A percentile compares a stretch with the other conserved stretches of the same genome.
Conservation (phyloP, 23 tunicate genomes). For the Ciona savignyi region DNA sequence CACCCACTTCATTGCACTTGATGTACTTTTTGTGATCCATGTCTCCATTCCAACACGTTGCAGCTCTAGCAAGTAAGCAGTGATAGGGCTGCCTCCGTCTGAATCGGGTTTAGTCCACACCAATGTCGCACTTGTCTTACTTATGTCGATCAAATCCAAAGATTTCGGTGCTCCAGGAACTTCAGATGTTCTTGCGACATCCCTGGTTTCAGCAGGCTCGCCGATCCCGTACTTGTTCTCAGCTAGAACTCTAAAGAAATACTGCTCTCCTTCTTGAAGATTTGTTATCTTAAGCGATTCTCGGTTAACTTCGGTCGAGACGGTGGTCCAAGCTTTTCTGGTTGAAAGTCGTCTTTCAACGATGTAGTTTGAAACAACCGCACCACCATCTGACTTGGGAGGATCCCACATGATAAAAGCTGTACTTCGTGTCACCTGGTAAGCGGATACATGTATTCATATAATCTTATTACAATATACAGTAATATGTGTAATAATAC, state of each 20-base stretch:
- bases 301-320: constrained; percentile 73
- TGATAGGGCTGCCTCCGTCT: constrained; percentile 78
- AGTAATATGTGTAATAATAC: no score
- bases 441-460: no score
- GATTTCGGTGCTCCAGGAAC: constrained; percentile 77
- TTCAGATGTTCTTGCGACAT: constrained; percentile 70
- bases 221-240: constrained; percentile 96
- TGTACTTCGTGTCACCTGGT: constrained; percentile 55
- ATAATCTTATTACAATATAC: no score
- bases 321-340: constrained; percentile 86
- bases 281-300: constrained; percentile 75
- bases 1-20: constrained; percentile 22
- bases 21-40: constrained; percentile 42
- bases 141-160: constrained; percentile 31
- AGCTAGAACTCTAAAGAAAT: constrained; percentile 85
- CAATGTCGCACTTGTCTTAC: constrained; percentile 32
- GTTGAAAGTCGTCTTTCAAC: constrained; percentile 84
- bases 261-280: constrained; percentile 66
- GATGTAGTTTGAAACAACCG: constrained; percentile 73
- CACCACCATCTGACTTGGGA: constrained; percentile 89
- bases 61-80: constrained; percentile 57
- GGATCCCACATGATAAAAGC: constrained; percentile 79
- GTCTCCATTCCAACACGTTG: constrained; percentile 42
- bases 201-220: constrained; percentile 76
- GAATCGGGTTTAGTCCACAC: constrained; percentile 80